Percentiles rank a stretch among this genome's conserved stretches.
phyloP scores from a whole-genome alignment of 30 jellyfish, hydroid and myxozoan genomes.

The Euphysa ruthae region DNA sequence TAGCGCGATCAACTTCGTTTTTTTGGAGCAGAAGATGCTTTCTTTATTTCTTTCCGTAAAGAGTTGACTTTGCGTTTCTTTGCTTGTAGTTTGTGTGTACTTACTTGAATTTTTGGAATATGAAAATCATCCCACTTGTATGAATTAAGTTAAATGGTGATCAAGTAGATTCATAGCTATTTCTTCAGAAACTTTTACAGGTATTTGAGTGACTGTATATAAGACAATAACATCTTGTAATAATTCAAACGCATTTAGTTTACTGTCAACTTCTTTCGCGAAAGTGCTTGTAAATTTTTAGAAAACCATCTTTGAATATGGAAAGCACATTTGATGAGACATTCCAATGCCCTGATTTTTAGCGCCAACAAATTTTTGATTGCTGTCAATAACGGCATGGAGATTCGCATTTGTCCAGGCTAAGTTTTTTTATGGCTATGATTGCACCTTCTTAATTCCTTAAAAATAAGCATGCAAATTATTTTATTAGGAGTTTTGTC shows the following conservation, averaged over 20 bases:
- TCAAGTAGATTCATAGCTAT: background rate
- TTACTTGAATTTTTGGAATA: background rate
- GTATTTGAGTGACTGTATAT: background rate
- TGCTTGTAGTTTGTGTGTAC: too few species aligned
- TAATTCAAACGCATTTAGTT: background rate
- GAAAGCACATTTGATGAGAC: background rate
- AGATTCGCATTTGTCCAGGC: too few species aligned
- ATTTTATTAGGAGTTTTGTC: too few species aligned
- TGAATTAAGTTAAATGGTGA: background rate
- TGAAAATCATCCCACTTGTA: background rate
- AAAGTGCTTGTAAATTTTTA: background rate
- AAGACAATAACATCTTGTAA: background rate
- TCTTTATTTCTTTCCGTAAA: too few species aligned
- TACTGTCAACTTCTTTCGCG: too few species aligned
- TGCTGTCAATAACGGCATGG: background rate
- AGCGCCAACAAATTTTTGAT: background rate
- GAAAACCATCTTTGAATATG: background rate
- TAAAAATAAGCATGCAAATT: too few species aligned
- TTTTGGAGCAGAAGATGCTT: too few species aligned
- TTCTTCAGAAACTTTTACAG: background rate
- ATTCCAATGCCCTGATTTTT: background rate
- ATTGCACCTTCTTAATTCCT: too few species aligned
- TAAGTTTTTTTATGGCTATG: too few species aligned
- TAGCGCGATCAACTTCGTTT: too few species aligned
- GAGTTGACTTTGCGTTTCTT: too few species aligned